A percentile compares a stretch with the other conserved stretches of the same genome.
Evolutionary conservation across 2,888 invertebrate genomes (phyloP).

Genomic region (Mamestra brassicae): DNA sequence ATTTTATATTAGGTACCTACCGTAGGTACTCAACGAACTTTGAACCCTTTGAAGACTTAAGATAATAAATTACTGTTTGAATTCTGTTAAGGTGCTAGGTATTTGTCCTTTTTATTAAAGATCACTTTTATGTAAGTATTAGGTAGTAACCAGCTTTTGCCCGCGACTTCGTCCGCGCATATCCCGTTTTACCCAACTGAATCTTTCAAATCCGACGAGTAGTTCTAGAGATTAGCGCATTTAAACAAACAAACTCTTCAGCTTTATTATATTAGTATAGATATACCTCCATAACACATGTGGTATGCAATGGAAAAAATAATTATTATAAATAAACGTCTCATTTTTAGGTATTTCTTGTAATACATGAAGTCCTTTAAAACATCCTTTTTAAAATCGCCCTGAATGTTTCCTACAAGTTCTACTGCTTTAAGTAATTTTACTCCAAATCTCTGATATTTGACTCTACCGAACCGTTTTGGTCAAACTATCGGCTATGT

Average conservation of each 20-base stretch:
- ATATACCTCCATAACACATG: too few relatives aligned
- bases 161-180: too few relatives aligned
- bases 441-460: conserved; percentile 3
- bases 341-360: not conserved
- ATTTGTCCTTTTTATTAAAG: not conserved
- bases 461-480: conserved; percentile 5
- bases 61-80: not conserved
- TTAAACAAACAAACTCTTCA: too few relatives aligned
- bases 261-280: too few relatives aligned
- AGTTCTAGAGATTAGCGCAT: too few relatives aligned
- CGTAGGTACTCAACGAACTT: conserved; percentile 4
- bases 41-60: conserved; percentile 2
- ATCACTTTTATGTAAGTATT: not conserved
- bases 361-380: not conserved
- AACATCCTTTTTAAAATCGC: not conserved
- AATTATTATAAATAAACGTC: not conserved
- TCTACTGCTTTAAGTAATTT: not conserved
- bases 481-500: conserved; percentile 21
- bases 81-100: not conserved
- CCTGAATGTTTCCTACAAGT: not conserved
- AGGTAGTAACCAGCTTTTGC: not conserved
- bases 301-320: not conserved
- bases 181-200: too few relatives aligned
- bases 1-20: conserved; percentile 7
- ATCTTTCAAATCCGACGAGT: too few relatives aligned